Evolutionary conservation across 2,113 vertebrate genomes (phyloP), one percentile per base, ranked within the genome.

Genomic region (Mus pahari): DNA sequence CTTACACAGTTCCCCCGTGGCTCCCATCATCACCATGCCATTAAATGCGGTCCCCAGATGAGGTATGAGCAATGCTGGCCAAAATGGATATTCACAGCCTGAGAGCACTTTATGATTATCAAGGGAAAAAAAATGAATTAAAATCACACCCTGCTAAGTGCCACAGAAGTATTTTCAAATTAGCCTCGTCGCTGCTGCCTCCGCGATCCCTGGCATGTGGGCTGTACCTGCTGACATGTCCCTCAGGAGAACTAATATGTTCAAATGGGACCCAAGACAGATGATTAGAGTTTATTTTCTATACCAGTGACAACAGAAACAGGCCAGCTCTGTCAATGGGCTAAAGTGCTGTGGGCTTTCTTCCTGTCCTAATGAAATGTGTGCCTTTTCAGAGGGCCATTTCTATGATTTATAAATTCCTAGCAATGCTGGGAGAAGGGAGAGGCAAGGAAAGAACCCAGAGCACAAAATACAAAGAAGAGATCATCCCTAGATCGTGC

Each of bases 111-210:
- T 96, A 97, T 97, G 97, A 97, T 98, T 98, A 97, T 90, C 97
- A 97, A 95, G 97, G 97, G 97, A 97, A 95, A 97, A 97, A 97
- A 97, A 98, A 97, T 98, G 97, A 98, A 98, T 98, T 98, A 98
- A 97, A 97, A 96, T 98, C 97, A 98, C 97, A 97, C 97, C 96
- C 97, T 92, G 97, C 97, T 97, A 98, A 98, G 97, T 97, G 95
- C 97, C 97, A 96, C 97, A 96, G 96, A 98, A 98, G 97, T 97
- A 97, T 97, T 97, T 97, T 97, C 97, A 97, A 97, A 97, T 95
- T 95, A 97, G 97, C 94, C 73, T 89, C 13, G 0, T 92, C 17
- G 89, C 91, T 79, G 62, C 92, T 95, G 20, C 94, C 97, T 97
- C 90, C 86, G 74, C 5, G 7, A 19, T 87, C 94, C 89, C 77